These are phyloP conservation scores for Hypanus sabinus DNA, from an alignment of 2,113 vertebrate genomes.

Conservation along the genomic window DNA sequence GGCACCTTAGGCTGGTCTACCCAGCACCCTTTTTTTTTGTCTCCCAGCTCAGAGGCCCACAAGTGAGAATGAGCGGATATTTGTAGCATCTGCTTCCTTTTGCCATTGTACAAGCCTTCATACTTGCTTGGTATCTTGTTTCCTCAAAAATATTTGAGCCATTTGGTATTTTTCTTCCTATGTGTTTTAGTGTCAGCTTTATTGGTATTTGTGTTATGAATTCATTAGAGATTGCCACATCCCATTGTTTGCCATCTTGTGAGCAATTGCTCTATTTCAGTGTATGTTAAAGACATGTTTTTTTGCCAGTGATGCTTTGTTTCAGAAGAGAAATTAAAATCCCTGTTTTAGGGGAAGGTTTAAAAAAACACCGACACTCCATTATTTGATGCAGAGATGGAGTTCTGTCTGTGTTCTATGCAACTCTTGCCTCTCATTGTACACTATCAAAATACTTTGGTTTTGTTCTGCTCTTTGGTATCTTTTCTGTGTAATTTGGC, in stretches of 20 bases:
- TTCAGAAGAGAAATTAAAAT: not conserved
- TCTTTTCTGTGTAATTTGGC: not conserved
- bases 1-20: not conserved
- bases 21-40: not conserved
- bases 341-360: too few species aligned
- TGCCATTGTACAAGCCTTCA: not conserved
- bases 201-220: not conserved
- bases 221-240: not conserved
- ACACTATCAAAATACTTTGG: not conserved
- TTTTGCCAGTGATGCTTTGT: not conserved
- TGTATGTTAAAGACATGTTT: not conserved
- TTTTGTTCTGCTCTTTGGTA: not conserved
- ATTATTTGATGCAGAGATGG: not conserved
- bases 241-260: too few species aligned
- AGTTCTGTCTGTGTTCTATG: not conserved
- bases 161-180: not conserved
- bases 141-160: not conserved
- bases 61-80: not conserved
- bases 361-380: too few species aligned
- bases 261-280: not conserved
- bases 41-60: not conserved
- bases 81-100: not conserved
- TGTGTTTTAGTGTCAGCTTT: not conserved
- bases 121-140: not conserved
- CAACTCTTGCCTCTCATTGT: not conserved